phyloP scores from a whole-genome alignment of 2,797 vertebrate species.

The Zalophus californianus region DNA sequence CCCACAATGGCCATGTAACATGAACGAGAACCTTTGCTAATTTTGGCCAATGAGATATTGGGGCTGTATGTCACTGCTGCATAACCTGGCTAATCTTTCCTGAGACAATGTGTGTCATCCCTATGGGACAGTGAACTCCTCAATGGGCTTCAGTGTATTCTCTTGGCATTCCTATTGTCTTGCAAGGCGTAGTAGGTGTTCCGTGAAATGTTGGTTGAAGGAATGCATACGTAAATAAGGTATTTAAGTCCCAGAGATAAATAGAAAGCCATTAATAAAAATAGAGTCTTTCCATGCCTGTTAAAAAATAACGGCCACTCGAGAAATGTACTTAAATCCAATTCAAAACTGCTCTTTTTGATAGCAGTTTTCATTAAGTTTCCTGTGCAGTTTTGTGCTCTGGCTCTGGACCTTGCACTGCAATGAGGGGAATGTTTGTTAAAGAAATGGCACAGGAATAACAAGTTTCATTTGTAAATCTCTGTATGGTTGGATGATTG shows the following conservation, averaged over 20 bases:
- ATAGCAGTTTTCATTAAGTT: conserved; percentile 8
- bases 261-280: conserved; percentile 31
- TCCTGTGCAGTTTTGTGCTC: conserved; percentile 30
- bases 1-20: not conserved
- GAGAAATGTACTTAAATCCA: conserved; percentile 47
- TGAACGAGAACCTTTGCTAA: not conserved
- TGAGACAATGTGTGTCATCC: not conserved
- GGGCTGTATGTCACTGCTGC: not conserved
- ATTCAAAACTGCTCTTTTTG: conserved; percentile 36
- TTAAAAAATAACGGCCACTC: conserved; percentile 55
- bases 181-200: not conserved
- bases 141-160: not conserved
- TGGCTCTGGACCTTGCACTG: conserved; percentile 62
- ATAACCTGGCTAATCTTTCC: not conserved
- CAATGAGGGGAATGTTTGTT: conserved; percentile 49
- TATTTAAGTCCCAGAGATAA: conserved; percentile 33
- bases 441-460: conserved; percentile 52
- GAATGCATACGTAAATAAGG: not conserved
- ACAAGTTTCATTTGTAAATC: conserved; percentile 57
- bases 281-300: not conserved
- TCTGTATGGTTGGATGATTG: conserved; percentile 64
- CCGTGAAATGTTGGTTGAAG: not conserved
- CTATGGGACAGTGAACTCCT: not conserved
- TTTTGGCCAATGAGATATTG: not conserved
- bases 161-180: not conserved